phyloP scores from a whole-genome alignment of 1,140 invertebrate species.

The Drosophila fuyamai region DNA sequence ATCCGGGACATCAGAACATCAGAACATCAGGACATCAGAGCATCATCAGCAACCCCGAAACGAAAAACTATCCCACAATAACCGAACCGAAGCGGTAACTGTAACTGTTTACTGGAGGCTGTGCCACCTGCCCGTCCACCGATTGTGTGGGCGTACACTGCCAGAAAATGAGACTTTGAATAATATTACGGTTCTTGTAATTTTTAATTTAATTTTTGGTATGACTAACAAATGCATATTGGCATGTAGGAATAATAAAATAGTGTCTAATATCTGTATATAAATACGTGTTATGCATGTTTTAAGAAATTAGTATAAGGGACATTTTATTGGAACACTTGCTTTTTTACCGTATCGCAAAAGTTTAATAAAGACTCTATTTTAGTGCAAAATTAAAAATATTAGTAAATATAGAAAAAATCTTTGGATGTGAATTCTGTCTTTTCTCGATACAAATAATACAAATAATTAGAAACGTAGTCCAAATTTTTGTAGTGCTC shows the following conservation, averaged over 20 bases:
- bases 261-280: too few relatives aligned
- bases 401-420: not conserved
- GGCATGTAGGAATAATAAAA: too few relatives aligned
- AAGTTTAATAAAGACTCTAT: not conserved
- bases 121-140: slow-evolving; percentile 60
- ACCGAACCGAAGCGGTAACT: slow-evolving; percentile 47
- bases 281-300: too few relatives aligned
- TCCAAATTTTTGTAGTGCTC: not conserved
- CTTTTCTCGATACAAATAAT: not conserved
- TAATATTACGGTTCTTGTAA: too few relatives aligned
- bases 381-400: not conserved
- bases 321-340: too few relatives aligned
- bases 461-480: too few relatives aligned
- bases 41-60: slow-evolving; percentile 59
- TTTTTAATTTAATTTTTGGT: too few relatives aligned
- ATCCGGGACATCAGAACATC: slow-evolving; percentile 19
- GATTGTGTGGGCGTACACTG: slow-evolving; percentile 27
- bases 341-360: too few relatives aligned
- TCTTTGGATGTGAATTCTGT: too few relatives aligned
- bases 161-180: not conserved
- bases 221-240: too few relatives aligned
- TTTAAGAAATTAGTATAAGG: too few relatives aligned
- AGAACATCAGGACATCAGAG: not conserved
- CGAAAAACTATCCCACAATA: slow-evolving; percentile 52
- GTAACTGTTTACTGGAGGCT: slow-evolving; percentile 45